Conservation (phyloP, 2,888 invertebrate genomes). For the Andrena camellia region DNA sequence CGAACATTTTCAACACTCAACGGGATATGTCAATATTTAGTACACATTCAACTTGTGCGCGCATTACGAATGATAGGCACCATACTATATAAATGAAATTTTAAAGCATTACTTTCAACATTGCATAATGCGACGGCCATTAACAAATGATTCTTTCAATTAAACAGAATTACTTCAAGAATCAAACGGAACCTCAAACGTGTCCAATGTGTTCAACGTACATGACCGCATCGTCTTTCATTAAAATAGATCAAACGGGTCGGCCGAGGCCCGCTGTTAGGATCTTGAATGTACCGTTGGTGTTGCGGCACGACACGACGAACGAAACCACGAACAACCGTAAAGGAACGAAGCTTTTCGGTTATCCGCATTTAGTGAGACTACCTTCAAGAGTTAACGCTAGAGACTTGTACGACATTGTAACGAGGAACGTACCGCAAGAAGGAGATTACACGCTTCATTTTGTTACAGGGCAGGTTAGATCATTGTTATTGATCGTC, state of each 20-base stretch:
- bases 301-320: slow-evolving; percentile 86
- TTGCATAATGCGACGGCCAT: not conserved
- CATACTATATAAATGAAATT: not conserved
- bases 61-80: too few species aligned
- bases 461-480: slow-evolving; percentile 87
- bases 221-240: slow-evolving; percentile 79
- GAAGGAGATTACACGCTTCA: slow-evolving; percentile 85
- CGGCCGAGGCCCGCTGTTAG: slow-evolving; percentile 81
- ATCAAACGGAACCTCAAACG: slow-evolving; percentile 74
- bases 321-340: slow-evolving; percentile 85
- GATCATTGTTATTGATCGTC: slow-evolving; percentile 45
- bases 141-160: slow-evolving; percentile 17
- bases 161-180: slow-evolving; percentile 83
- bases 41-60: too few species aligned
- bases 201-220: slow-evolving; percentile 80
- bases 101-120: not conserved
- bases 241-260: slow-evolving; percentile 82
- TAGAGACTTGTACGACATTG: slow-evolving; percentile 85
- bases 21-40: too few species aligned
- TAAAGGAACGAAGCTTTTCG: slow-evolving; percentile 85
- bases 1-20: too few species aligned
- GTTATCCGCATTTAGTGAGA: slow-evolving; percentile 87
- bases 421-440: slow-evolving; percentile 85
- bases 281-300: slow-evolving; percentile 86
- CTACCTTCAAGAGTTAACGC: slow-evolving; percentile 86